phyloP scores from a whole-genome alignment of 2,797 vertebrate genomes.

The Euthynnus affinis region DNA sequence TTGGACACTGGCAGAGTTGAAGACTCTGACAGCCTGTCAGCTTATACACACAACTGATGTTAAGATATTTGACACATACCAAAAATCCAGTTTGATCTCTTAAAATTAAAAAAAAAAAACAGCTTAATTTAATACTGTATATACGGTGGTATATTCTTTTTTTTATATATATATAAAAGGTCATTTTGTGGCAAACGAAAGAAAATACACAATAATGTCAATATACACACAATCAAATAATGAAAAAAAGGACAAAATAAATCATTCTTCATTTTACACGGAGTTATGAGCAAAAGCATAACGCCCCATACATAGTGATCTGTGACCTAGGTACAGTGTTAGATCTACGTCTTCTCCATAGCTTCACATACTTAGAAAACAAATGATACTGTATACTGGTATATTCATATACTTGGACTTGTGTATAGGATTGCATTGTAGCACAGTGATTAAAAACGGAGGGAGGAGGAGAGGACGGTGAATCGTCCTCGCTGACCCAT shows the following conservation, averaged over 20 bases:
- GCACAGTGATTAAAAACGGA: conserved; percentile 77
- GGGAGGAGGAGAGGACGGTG: conserved; percentile 43
- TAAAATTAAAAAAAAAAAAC: conserved; percentile 59
- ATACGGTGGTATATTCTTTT: conserved; percentile 83
- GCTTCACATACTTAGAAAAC: conserved; percentile 85
- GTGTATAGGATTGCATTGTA: conserved; percentile 77
- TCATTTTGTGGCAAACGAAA: conserved; percentile 84
- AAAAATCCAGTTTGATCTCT: conserved; percentile 86
- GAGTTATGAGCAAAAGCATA: conserved; percentile 87
- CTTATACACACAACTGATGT: conserved; percentile 74
- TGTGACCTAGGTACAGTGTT: conserved; percentile 96
- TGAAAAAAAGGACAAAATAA: conserved; percentile 82
- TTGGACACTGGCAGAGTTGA: conserved; percentile 62
- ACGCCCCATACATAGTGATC: conserved; percentile 88
- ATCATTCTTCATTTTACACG: conserved; percentile 91
- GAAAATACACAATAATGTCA: conserved; percentile 86
- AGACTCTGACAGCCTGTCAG: conserved; percentile 69
- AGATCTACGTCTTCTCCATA: conserved; percentile 86
- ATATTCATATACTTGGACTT: conserved; percentile 71
- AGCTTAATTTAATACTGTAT: conserved; percentile 88
- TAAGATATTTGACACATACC: conserved; percentile 77
- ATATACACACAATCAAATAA: conserved; percentile 87
- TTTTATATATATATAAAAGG: conserved; percentile 66
- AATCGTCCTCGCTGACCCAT: conserved; percentile 34
- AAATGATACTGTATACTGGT: conserved; percentile 74